Conservation (phyloP, 2,113 vertebrate species). For the Heteronetta atricapilla region DNA sequence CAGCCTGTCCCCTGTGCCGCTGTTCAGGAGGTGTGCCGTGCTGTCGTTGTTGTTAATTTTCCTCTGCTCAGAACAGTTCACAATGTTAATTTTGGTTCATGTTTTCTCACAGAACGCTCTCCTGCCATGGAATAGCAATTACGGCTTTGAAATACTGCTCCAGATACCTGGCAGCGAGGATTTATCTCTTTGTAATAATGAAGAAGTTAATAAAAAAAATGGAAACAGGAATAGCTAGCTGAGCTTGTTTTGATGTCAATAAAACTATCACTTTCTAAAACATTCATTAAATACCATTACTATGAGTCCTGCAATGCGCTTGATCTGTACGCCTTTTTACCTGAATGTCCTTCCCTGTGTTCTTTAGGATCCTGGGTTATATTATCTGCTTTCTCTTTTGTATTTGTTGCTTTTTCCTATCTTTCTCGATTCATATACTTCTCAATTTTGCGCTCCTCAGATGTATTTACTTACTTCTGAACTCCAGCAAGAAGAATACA, state of each 20-base stretch:
- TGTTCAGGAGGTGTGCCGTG: accelerated
- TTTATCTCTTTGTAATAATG: not conserved
- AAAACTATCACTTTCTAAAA: not conserved
- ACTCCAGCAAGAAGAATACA: not conserved
- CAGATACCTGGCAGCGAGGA: not conserved
- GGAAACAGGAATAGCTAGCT: not conserved
- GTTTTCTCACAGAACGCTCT: not conserved
- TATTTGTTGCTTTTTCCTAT: not conserved
- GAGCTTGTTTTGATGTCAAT: not conserved
- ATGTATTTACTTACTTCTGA: not conserved
- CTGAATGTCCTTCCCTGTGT: not conserved
- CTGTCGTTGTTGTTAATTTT: not conserved
- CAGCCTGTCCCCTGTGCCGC: not conserved
- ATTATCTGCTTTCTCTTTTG: not conserved
- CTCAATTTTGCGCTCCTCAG: not conserved
- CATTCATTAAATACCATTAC: not conserved
- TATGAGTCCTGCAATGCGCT: not conserved
- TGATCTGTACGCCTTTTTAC: not conserved
- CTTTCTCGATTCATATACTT: too few species aligned
- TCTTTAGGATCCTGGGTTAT: not conserved
- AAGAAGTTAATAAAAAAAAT: not conserved
- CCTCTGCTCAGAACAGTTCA: not conserved
- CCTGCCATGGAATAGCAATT: not conserved
- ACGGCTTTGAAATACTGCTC: not conserved
- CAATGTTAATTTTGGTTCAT: not conserved